Percentiles rank a stretch among this genome's conserved stretches.
phyloP scores from a whole-genome alignment of 2,113 vertebrate genomes.

The Chauna torquata region DNA sequence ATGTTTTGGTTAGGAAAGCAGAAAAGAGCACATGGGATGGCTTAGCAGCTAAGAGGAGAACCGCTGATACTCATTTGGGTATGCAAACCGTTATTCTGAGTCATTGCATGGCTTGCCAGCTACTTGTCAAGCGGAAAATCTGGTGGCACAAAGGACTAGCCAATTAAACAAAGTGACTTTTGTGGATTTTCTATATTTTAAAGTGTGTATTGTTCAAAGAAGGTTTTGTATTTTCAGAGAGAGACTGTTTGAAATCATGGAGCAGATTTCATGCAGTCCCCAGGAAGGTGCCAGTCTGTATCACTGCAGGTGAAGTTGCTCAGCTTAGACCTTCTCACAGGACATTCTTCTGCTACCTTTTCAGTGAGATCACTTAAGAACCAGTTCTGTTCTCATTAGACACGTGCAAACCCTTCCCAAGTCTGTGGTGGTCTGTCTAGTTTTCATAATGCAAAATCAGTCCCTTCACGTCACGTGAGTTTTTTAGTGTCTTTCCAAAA shows the following conservation, averaged over 20 bases:
- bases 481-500: neutral
- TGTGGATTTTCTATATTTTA: neutral
- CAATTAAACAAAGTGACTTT: neutral
- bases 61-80: neutral
- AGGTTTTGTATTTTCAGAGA: no score
- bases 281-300: neutral
- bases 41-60: neutral
- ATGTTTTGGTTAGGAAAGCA: neutral
- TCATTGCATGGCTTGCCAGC: neutral
- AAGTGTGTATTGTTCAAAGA: no score
- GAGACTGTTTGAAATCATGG: no score
- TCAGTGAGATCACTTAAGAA: neutral
- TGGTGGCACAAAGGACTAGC: neutral
- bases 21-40: neutral
- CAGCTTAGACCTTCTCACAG: no score
- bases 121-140: neutral
- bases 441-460: neutral
- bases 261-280: neutral
- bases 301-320: accelerated
- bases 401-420: neutral
- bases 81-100: neutral
- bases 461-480: neutral
- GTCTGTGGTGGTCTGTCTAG: neutral
- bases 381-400: neutral
- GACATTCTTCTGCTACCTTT: neutral